phyloP scores from a whole-genome alignment of 2,797 vertebrate genomes.

The Manis javanica region DNA sequence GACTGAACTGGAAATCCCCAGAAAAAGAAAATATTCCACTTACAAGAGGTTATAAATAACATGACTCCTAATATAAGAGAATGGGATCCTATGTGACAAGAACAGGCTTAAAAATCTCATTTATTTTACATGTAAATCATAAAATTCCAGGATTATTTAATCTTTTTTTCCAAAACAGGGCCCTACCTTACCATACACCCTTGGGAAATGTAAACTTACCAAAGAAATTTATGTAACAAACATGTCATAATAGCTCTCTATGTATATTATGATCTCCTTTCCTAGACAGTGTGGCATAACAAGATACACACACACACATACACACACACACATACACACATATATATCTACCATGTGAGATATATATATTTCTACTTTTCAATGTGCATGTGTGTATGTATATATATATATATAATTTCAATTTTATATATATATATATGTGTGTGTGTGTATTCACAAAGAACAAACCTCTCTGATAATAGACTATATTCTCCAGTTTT shows the following conservation, averaged over 20 bases:
- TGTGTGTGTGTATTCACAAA: background rate
- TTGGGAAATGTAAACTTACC: constrained; percentile 19
- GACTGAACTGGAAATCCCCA: background rate
- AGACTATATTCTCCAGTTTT: background rate
- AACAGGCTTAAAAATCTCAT: constrained; percentile 60
- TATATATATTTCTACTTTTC: too few relatives aligned
- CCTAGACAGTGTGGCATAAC: background rate
- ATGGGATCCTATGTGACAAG: background rate
- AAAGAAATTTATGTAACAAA: background rate
- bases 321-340: background rate
- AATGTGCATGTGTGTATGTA: background rate
- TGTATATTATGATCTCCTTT: background rate
- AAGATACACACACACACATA: too few relatives aligned
- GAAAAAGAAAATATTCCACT: background rate
- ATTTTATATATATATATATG: too few relatives aligned
- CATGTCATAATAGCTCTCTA: background rate
- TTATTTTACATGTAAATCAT: constrained; percentile 19
- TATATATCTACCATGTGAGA: too few relatives aligned
- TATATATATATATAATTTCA: too few relatives aligned
- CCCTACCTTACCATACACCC: background rate
- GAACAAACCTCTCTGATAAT: background rate
- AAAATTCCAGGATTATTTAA: constrained; percentile 11
- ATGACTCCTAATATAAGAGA: background rate
- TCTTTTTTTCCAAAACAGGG: background rate
- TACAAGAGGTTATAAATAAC: constrained; percentile 23